Evolutionary conservation across 2,888 invertebrate species (phyloP).

Genomic region (Eupeodes luniger): DNA sequence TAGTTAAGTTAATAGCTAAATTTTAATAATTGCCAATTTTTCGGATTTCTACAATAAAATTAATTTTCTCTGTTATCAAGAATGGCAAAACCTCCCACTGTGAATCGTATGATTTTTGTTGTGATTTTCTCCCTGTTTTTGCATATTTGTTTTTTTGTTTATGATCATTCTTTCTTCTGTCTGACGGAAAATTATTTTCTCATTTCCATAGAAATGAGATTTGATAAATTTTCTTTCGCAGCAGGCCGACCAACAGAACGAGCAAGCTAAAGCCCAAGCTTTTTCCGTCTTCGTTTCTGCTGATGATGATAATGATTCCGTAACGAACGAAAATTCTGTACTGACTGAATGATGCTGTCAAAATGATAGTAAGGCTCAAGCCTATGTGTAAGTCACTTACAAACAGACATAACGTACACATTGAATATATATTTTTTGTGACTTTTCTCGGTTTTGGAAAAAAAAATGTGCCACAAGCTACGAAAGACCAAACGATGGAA

Average conservation of each 20-base stretch:
- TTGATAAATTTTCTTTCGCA: constrained; percentile 63
- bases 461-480: not conserved
- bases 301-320: not conserved
- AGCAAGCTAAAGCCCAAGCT: not conserved
- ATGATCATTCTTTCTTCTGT: constrained; percentile 35
- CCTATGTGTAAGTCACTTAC: not conserved
- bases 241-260: constrained; percentile 6
- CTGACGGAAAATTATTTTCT: constrained; percentile 72
- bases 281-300: not conserved
- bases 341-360: not conserved
- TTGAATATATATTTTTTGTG: not conserved
- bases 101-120: not conserved
- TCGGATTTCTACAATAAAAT: no score
- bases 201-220: constrained; percentile 75
- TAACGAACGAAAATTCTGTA: constrained; percentile 22
- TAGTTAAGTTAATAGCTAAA: no score
- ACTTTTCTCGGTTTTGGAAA: not conserved
- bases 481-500: not conserved
- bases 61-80: not conserved
- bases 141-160: constrained; percentile 12
- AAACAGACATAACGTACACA: not conserved
- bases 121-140: constrained; percentile 22
- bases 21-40: no score
- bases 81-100: not conserved
- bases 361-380: not conserved